phyloP scores from a whole-genome alignment of 2,888 invertebrate species.

The Muschampia plurimacula region DNA sequence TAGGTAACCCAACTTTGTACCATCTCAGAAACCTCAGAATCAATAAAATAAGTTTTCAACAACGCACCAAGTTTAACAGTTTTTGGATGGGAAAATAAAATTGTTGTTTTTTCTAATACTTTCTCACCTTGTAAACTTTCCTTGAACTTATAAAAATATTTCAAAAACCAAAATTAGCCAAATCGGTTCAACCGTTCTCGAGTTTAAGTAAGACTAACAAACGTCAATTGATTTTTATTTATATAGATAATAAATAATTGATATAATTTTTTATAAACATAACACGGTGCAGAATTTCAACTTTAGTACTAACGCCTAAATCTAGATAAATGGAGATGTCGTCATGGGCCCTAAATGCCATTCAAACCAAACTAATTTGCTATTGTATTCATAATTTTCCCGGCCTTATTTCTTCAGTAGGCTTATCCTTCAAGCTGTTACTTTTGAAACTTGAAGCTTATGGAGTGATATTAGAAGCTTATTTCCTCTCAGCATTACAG shows the following conservation, averaged over 20 bases:
- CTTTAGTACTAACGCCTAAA: constrained; percentile 20
- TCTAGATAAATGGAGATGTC: constrained; percentile 44
- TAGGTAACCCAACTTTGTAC: too few species aligned
- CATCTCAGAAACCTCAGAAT: too few species aligned
- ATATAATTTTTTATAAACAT: not conserved
- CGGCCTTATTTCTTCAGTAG: constrained; percentile 38
- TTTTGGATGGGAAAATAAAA: too few species aligned
- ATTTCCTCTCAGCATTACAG: constrained; percentile 14
- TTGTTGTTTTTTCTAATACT: too few species aligned
- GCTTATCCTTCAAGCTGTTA: not conserved
- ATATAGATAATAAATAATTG: not conserved
- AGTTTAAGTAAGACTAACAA: too few species aligned
- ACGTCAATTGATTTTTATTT: too few species aligned
- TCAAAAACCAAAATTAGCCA: too few species aligned
- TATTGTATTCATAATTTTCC: constrained; percentile 59
- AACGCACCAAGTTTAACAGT: too few species aligned
- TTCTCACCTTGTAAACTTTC: too few species aligned
- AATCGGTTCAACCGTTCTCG: too few species aligned
- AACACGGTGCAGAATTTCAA: constrained; percentile 6
- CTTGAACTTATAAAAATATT: too few species aligned
- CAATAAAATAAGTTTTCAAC: too few species aligned
- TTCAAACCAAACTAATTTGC: constrained; percentile 49
- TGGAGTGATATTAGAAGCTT: constrained; percentile 6
- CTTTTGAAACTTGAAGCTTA: constrained; percentile 30
- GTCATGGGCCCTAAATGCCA: constrained; percentile 50